phyloP scores from a whole-genome alignment of 2,797 vertebrate species.

The Pseudomugil gertrudae region DNA sequence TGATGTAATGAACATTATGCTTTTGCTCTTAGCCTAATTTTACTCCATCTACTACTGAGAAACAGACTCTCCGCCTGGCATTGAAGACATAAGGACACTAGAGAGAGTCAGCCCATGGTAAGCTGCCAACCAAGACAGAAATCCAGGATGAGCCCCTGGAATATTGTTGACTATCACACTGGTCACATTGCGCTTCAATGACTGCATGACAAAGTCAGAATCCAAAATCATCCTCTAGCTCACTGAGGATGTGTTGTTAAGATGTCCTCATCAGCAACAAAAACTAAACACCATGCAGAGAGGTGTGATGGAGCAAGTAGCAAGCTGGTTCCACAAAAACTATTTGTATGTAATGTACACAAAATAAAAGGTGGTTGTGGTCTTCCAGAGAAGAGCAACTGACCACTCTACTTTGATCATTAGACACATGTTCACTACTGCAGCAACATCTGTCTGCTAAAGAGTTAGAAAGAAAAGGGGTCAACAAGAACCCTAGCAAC shows the following conservation, averaged over 20 bases:
- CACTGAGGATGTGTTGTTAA: neutral
- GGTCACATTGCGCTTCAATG: neutral
- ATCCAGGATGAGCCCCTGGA: neutral
- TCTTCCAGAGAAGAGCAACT: neutral
- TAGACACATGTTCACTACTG: neutral
- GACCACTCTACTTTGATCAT: neutral
- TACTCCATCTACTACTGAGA: neutral
- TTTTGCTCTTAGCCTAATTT: neutral
- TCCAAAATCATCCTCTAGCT: neutral
- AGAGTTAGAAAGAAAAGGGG: slow-evolving; percentile 19
- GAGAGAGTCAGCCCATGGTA: neutral
- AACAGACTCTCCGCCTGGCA: neutral
- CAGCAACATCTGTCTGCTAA: slow-evolving; percentile 1
- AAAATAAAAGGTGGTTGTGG: neutral
- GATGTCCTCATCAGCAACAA: neutral
- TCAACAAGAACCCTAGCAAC: slow-evolving; percentile 22
- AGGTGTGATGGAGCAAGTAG: neutral
- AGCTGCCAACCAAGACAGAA: neutral
- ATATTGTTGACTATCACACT: neutral
- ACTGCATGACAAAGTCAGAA: neutral
- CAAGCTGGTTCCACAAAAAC: neutral
- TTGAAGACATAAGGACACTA: neutral
- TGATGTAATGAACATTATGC: neutral
- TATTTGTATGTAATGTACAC: neutral
- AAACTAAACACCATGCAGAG: neutral